Percentiles rank a stretch among this genome's conserved stretches.
These are phyloP conservation scores for Himalopsyche tibetana DNA, from an alignment of 2,888 invertebrate genomes.

Conservation along the genomic window DNA sequence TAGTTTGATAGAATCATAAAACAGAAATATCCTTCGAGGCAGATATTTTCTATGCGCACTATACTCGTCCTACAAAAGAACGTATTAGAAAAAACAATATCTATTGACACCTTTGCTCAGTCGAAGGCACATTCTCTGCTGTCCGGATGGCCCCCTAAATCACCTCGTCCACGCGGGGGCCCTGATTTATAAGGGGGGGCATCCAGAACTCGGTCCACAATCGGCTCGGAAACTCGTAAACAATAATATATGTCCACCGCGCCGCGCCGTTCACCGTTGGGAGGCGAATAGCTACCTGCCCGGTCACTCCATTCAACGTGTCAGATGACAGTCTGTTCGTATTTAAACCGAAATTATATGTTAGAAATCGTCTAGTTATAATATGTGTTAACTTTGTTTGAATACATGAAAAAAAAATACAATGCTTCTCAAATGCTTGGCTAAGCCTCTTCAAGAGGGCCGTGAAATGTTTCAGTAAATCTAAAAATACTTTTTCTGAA, in stretches of 20 bases:
- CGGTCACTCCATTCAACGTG: not conserved
- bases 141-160: not conserved
- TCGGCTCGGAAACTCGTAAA: conserved; percentile 19
- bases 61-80: not conserved
- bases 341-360: too few species aligned
- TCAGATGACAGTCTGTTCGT: not conserved
- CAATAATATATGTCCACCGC: conserved; percentile 26
- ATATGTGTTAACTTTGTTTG: too few species aligned
- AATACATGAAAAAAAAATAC: too few species aligned
- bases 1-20: too few species aligned
- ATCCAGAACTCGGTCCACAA: conserved; percentile 27
- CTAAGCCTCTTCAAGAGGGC: too few species aligned
- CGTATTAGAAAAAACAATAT: conserved; percentile 26
- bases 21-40: too few species aligned
- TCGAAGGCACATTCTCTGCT: conserved; percentile 13
- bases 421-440: too few species aligned
- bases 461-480: too few species aligned
- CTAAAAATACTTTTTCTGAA: too few species aligned
- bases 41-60: not conserved
- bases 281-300: conserved; percentile 7
- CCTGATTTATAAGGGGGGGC: conserved; percentile 29
- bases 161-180: conserved; percentile 13
- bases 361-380: too few species aligned
- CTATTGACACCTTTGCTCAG: conserved; percentile 28
- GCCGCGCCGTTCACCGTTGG: conserved; percentile 4